These are phyloP conservation scores for Aricia artaxerxes DNA, from an alignment of 2,888 invertebrate genomes.

Conservation along the genomic window DNA sequence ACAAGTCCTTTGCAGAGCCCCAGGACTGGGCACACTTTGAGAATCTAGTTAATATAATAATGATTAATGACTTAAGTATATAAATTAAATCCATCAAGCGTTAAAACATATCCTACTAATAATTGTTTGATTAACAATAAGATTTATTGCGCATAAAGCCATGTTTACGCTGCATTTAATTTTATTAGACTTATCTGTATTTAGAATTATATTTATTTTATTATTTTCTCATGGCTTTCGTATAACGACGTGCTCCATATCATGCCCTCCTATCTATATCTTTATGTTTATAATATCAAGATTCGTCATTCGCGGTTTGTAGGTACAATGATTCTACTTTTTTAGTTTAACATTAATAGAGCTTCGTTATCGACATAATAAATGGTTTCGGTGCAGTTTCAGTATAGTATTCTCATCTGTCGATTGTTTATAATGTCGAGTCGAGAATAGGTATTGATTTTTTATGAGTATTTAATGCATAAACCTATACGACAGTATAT, in stretches of 20 bases:
- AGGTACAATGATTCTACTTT: neutral
- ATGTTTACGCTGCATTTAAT: neutral
- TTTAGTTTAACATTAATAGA: too few relatives aligned
- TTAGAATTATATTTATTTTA: neutral
- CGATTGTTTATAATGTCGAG: too few relatives aligned
- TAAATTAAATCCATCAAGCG: neutral
- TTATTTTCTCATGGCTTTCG: neutral
- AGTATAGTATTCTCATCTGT: too few relatives aligned
- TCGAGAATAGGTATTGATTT: too few relatives aligned
- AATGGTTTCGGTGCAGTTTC: too few relatives aligned
- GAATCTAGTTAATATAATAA: neutral
- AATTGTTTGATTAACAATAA: slow-evolving; percentile 2
- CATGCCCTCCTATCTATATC: neutral
- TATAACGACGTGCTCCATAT: neutral
- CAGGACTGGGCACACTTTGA: neutral
- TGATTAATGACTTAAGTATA: neutral
- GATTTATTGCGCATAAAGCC: neutral
- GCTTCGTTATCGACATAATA: too few relatives aligned
- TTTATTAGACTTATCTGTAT: neutral
- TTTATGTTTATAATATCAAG: neutral
- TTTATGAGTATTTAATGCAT: too few relatives aligned
- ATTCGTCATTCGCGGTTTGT: neutral
- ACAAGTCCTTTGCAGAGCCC: too few relatives aligned
- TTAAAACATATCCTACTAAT: neutral
- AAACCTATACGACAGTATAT: too few relatives aligned